Conservation (phyloP, 1,140 invertebrate species). For the Papilio machaon region DNA sequence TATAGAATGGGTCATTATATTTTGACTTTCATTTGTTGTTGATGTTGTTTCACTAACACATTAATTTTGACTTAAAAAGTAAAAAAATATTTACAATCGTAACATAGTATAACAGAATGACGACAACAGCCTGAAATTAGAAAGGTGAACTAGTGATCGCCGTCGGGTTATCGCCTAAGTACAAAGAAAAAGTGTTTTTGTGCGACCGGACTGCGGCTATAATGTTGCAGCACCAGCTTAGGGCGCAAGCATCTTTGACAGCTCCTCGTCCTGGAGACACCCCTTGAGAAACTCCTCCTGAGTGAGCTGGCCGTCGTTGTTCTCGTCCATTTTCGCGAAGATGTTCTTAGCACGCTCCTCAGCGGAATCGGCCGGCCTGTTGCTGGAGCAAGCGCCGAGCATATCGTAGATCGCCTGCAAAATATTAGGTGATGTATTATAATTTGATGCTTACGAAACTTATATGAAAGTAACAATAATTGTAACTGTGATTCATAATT, state of each 20-base stretch:
- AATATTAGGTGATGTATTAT: constrained; percentile 42
- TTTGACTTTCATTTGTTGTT: too few relatives aligned
- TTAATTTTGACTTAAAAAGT: too few relatives aligned
- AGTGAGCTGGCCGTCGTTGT: constrained; percentile 98
- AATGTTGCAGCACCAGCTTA: constrained; percentile 80
- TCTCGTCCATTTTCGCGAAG: constrained; percentile 99
- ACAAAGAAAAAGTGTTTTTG: constrained; percentile 52
- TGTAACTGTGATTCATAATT: too few relatives aligned
- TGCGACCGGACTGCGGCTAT: constrained; percentile 48
- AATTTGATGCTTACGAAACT: constrained; percentile 19
- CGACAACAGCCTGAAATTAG: neutral
- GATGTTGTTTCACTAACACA: too few relatives aligned
- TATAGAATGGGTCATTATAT: too few relatives aligned
- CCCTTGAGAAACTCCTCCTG: constrained; percentile 99
- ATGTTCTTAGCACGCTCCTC: constrained; percentile 99
- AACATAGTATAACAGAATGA: neutral
- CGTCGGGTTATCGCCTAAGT: constrained; percentile 61
- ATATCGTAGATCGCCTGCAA: constrained; percentile 99
- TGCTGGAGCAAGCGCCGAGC: constrained; percentile 97
- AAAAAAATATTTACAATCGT: constrained; percentile 38
- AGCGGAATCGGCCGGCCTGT: constrained; percentile 94
- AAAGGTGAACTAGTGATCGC: constrained; percentile 38
- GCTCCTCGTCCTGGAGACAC: constrained; percentile 98
- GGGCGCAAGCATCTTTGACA: constrained; percentile 97
- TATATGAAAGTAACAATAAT: neutral